phyloP scores from a whole-genome alignment of 2,888 invertebrate genomes.

The Polyploca ridens region DNA sequence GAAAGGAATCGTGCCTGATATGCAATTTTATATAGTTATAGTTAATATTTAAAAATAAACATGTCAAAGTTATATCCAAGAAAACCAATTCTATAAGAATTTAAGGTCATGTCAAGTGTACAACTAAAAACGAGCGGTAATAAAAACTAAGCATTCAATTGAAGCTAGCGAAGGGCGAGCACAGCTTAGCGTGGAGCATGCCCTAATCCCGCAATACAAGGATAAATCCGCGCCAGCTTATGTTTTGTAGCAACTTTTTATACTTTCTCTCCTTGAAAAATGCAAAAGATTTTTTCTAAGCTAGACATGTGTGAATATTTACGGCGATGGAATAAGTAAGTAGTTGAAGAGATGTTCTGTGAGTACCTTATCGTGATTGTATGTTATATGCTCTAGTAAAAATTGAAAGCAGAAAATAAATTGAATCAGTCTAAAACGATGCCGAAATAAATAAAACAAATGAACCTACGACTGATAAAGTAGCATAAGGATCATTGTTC shows the following conservation, averaged over 20 bases:
- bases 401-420: neutral
- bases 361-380: neutral
- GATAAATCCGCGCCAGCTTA: constrained; percentile 47
- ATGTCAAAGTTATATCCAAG: constrained; percentile 18
- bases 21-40: too few relatives aligned
- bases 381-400: neutral
- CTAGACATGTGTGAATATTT: constrained; percentile 40
- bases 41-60: neutral
- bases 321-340: constrained; percentile 47
- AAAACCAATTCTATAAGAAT: constrained; percentile 25
- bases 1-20: too few relatives aligned
- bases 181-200: constrained; percentile 49
- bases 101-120: constrained; percentile 32
- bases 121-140: constrained; percentile 45
- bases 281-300: constrained; percentile 46
- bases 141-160: constrained; percentile 64
- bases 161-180: constrained; percentile 41
- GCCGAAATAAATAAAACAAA: neutral
- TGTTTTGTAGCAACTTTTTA: constrained; percentile 43
- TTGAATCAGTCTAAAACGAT: neutral
- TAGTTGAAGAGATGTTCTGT: neutral
- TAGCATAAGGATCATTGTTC: neutral
- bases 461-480: neutral
- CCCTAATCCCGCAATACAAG: constrained; percentile 58
- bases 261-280: constrained; percentile 41